A percentile compares a stretch with the other conserved stretches of the same genome.
phyloP scores from a whole-genome alignment of 2,113 vertebrate species.

The Rhegmatorhina hoffmannsi region DNA sequence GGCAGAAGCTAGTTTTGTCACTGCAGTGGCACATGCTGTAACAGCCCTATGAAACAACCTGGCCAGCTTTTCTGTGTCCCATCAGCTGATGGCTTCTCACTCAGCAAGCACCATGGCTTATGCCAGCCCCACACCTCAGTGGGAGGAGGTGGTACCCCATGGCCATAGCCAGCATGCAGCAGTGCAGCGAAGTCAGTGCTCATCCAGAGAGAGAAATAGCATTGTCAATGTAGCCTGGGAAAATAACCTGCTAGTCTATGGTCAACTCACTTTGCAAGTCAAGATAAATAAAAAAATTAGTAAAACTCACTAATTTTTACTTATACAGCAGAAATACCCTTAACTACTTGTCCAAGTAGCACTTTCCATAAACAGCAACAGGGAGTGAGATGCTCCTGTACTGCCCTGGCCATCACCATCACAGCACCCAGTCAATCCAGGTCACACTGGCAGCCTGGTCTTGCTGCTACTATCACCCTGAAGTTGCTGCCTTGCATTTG shows the following conservation, averaged over 20 bases:
- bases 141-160: fast-evolving
- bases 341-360: not conserved
- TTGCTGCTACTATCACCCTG: not conserved
- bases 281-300: not conserved
- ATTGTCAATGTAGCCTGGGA: fast-evolving
- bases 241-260: not conserved
- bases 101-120: not conserved
- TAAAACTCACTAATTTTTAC: not conserved
- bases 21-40: fast-evolving
- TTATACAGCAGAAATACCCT: not conserved
- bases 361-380: not conserved
- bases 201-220: not conserved
- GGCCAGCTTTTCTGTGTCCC: not conserved
- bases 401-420: not conserved
- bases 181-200: not conserved
- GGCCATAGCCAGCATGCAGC: fast-evolving
- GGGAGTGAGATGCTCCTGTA: fast-evolving
- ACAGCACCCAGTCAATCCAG: not conserved
- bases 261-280: not conserved
- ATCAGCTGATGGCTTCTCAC: not conserved
- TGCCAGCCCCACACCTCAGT: not conserved
- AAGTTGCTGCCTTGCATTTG: not conserved
- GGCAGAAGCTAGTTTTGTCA: not conserved
- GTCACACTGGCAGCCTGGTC: not conserved
- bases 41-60: not conserved